Evolutionary conservation across 2,113 vertebrate genomes (phyloP).

Genomic region (Apistogramma diplotaenia): DNA sequence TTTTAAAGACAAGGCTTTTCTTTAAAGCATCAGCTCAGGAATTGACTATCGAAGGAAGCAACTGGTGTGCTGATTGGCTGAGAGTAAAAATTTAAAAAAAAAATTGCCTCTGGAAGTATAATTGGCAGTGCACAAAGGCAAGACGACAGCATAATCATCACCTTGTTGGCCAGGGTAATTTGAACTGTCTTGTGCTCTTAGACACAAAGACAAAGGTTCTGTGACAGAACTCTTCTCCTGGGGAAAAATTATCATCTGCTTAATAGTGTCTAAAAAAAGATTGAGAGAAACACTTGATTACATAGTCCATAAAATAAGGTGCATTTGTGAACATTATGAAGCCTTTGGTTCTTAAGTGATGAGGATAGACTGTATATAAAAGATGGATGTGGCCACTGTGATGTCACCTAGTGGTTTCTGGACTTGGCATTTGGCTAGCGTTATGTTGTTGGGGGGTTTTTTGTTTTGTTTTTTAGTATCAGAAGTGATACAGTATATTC

Average conservation of each 20-base stretch:
- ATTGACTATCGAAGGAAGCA: not conserved
- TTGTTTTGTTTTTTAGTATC: not conserved
- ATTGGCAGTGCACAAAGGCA: conserved; percentile 17
- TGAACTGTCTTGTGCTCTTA: conserved; percentile 41
- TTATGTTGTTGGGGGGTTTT: not conserved
- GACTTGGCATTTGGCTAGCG: not conserved
- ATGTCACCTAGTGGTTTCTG: not conserved
- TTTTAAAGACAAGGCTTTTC: conserved; percentile 12
- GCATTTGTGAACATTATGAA: not conserved
- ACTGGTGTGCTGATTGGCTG: conserved; percentile 15
- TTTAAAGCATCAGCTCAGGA: conserved; percentile 14
- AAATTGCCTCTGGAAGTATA: conserved; percentile 17
- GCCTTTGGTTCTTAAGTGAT: not conserved
- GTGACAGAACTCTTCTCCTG: conserved; percentile 43
- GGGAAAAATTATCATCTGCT: conserved; percentile 50
- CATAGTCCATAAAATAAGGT: not conserved
- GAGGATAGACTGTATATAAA: not conserved
- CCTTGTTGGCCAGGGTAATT: conserved; percentile 49
- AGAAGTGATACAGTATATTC: not conserved
- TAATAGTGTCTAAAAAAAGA: conserved; percentile 45
- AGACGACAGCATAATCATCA: conserved; percentile 50
- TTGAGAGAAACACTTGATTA: conserved; percentile 28
- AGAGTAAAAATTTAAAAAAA: conserved; percentile 8
- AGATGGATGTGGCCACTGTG: not conserved
- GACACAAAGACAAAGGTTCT: conserved; percentile 9